These are phyloP conservation scores for Achlya flavicornis DNA, from an alignment of 2,888 invertebrate genomes.

Conservation along the genomic window DNA sequence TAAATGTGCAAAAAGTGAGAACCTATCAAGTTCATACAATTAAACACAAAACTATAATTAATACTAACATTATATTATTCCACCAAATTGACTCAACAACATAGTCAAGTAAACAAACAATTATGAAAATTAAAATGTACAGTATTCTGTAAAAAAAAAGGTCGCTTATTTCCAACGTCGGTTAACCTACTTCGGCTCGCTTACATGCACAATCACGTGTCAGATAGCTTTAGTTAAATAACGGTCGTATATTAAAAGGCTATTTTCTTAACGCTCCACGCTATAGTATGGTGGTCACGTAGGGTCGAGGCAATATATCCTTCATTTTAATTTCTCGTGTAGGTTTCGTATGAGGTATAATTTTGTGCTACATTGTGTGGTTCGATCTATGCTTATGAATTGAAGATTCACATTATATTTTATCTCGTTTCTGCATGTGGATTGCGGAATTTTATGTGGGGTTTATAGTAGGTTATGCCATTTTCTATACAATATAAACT, in stretches of 20 bases:
- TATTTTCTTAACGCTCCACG: background rate
- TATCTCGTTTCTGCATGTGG: too few species aligned
- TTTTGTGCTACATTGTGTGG: background rate
- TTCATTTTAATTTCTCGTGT: slow-evolving; percentile 3
- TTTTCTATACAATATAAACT: too few species aligned
- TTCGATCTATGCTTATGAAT: background rate
- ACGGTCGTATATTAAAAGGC: slow-evolving; percentile 12
- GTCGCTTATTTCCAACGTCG: slow-evolving; percentile 9
- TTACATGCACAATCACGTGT: slow-evolving; percentile 34
- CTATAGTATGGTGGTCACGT: slow-evolving; percentile 7
- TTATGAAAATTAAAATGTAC: background rate
- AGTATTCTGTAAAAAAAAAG: slow-evolving; percentile 7
- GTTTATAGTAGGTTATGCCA: too few species aligned
- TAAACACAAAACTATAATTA: too few species aligned
- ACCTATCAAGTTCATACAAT: too few species aligned
- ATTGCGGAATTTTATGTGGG: too few species aligned
- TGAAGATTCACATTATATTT: too few species aligned
- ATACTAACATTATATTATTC: background rate
- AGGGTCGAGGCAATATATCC: background rate
- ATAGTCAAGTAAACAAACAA: background rate
- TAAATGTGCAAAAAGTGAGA: too few species aligned
- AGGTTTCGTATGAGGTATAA: background rate
- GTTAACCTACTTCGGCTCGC: slow-evolving; percentile 21
- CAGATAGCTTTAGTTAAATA: slow-evolving; percentile 18
- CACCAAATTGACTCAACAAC: background rate